Evolutionary conservation across 2,113 vertebrate species (phyloP).

Genomic region (Ginglymostoma cirratum): DNA sequence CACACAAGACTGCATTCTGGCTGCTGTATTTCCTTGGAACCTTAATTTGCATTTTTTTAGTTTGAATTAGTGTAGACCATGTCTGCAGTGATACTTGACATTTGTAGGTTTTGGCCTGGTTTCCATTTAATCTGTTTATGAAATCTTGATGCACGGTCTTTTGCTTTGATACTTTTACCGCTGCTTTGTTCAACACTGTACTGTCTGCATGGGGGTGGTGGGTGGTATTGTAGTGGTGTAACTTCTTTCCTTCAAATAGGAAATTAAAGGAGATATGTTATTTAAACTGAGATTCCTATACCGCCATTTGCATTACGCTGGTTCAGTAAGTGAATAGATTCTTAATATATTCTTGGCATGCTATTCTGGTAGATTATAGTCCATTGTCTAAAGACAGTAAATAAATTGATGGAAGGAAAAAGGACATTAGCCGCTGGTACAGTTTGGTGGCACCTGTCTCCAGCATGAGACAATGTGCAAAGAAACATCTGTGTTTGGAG

Average conservation of each 20-base stretch:
- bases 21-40: not conserved
- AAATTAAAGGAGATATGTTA: not conserved
- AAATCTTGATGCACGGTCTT: not conserved
- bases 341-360: not conserved
- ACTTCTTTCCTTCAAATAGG: not conserved
- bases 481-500: not conserved
- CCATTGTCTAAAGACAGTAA: not conserved
- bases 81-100: slow-evolving; percentile 15
- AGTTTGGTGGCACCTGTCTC: not conserved
- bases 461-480: not conserved
- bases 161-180: not conserved
- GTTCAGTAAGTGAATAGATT: not conserved
- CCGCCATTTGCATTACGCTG: not conserved
- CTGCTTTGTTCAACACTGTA: not conserved
- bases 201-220: not conserved
- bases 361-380: not conserved
- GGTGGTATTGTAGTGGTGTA: not conserved
- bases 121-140: slow-evolving; percentile 1
- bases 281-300: not conserved
- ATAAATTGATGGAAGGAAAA: not conserved
- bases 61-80: not conserved
- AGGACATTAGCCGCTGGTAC: not conserved
- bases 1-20: not conserved
- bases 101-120: not conserved
- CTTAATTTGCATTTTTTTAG: not conserved